A percentile compares a stretch with the other conserved stretches of the same genome.
Conservation (phyloP, 30 jellyfish, hydroid and myxozoan genomes). For the Sanderia malayensis region DNA sequence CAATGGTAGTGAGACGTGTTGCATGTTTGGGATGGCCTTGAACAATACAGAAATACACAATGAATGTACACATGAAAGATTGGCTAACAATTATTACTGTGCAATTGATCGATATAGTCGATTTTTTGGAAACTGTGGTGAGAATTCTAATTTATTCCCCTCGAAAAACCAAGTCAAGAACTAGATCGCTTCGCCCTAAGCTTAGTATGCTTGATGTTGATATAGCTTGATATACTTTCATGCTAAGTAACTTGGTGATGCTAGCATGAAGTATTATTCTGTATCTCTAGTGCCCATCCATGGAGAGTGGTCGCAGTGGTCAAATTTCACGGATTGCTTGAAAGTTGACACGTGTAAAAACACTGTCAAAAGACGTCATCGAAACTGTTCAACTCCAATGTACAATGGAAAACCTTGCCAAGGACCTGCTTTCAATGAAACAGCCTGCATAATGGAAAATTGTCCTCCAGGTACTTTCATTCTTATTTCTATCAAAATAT, state of each 20-base stretch:
- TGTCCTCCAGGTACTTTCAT: slow-evolving; percentile 20
- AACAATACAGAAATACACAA: not conserved
- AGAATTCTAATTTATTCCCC: too few species aligned
- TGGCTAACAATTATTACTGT: not conserved
- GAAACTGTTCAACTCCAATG: slow-evolving; percentile 18
- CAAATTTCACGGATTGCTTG: slow-evolving; percentile 7
- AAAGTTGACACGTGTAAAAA: not conserved
- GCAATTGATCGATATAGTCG: not conserved
- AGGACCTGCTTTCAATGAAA: not conserved
- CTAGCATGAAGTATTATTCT: not conserved
- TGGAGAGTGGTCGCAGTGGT: slow-evolving; percentile 29
- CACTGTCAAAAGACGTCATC: not conserved
- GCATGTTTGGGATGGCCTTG: not conserved
- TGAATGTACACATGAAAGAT: not conserved
- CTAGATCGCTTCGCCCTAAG: too few species aligned
- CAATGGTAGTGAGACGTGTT: not conserved
- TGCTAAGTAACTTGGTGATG: too few species aligned
- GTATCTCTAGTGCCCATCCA: slow-evolving; percentile 8
- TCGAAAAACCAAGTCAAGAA: too few species aligned
- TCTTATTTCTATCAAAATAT: not conserved
- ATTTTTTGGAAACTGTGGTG: not conserved
- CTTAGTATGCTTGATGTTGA: too few species aligned
- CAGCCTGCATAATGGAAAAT: slow-evolving; percentile 16
- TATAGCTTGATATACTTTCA: too few species aligned
- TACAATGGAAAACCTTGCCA: slow-evolving; percentile 29